phyloP scores from a whole-genome alignment of 2,113 vertebrate genomes.

The Himantopus leucocephalus region DNA sequence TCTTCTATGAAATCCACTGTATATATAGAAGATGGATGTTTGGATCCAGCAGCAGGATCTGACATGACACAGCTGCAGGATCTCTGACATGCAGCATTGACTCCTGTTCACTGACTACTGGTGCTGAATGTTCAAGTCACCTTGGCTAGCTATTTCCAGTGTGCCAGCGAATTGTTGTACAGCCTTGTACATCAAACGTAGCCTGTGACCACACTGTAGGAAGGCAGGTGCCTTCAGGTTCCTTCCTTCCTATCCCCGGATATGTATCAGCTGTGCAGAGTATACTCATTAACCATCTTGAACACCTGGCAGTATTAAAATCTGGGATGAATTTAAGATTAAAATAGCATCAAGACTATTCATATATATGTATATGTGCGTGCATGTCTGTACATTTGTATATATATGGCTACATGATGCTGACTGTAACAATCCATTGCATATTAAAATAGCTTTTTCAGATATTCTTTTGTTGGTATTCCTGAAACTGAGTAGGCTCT shows the following conservation, averaged over 20 bases:
- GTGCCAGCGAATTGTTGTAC: background rate
- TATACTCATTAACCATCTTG: background rate
- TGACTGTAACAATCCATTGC: background rate
- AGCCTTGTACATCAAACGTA: background rate
- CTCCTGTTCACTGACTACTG: background rate
- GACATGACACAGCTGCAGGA: background rate
- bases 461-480: conserved; percentile 8
- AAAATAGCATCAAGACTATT: conserved; percentile 30
- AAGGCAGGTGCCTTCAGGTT: conserved; percentile 18
- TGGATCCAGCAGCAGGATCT: background rate
- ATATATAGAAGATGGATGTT: background rate
- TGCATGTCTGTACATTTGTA: background rate
- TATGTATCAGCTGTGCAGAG: background rate
- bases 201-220: background rate
- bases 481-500: background rate
- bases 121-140: background rate
- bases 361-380: background rate
- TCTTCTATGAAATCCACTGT: background rate
- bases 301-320: conserved; percentile 32
- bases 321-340: conserved; percentile 30
- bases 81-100: background rate
- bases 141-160: background rate
- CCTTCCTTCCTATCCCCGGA: conserved; percentile 28
- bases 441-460: conserved; percentile 5
- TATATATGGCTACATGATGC: background rate